phyloP scores from a whole-genome alignment of 1,140 invertebrate species.

The Aricia agestis region DNA sequence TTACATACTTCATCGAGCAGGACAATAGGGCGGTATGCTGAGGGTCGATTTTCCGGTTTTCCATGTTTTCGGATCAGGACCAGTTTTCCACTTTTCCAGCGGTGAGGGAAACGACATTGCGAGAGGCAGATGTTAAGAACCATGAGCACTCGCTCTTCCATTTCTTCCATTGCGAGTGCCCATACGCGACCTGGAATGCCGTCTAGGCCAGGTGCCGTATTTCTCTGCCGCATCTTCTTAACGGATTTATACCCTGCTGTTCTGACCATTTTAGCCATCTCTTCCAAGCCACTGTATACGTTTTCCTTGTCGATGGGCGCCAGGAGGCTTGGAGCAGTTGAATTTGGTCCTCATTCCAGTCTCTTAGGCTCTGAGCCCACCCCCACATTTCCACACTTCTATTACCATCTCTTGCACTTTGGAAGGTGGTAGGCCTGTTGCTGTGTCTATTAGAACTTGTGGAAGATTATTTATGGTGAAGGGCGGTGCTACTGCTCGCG shows the following conservation, averaged over 20 bases:
- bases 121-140: too few relatives aligned
- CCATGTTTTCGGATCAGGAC: too few relatives aligned
- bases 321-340: constrained; percentile 25
- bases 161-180: too few relatives aligned
- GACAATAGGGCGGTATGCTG: too few relatives aligned
- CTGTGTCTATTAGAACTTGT: constrained; percentile 26
- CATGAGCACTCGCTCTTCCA: too few relatives aligned
- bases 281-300: constrained; percentile 30
- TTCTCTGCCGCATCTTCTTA: too few relatives aligned
- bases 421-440: constrained; percentile 27
- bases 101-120: too few relatives aligned
- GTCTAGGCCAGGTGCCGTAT: too few relatives aligned
- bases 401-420: constrained; percentile 28
- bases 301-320: constrained; percentile 30
- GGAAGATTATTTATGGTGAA: constrained; percentile 21
- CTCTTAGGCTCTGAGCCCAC: constrained; percentile 27
- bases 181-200: too few relatives aligned
- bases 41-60: too few relatives aligned
- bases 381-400: constrained; percentile 37
- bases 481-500: neutral
- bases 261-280: constrained; percentile 28
- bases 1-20: too few relatives aligned
- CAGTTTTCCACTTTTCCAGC: too few relatives aligned
- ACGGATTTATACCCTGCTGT: constrained; percentile 18
- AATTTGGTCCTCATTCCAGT: constrained; percentile 26